These are phyloP conservation scores for Noctuana brunneofusca DNA, from an alignment of 2,888 invertebrate species.

Conservation along the genomic window DNA sequence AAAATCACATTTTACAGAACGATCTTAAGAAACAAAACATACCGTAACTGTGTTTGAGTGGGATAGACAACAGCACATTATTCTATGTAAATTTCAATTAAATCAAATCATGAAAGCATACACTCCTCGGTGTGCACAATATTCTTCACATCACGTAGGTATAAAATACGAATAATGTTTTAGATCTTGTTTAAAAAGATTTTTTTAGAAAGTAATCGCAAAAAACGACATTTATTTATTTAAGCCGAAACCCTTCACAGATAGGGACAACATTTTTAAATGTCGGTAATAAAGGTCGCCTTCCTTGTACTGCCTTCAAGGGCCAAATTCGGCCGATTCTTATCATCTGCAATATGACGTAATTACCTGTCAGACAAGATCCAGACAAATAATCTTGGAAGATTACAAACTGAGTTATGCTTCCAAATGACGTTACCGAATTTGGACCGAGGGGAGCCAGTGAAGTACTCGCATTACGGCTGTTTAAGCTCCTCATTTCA, in stretches of 20 bases:
- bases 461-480: conserved; percentile 13
- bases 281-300: not conserved
- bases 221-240: not conserved
- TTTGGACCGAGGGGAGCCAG: conserved; percentile 25
- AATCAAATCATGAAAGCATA: too few species aligned
- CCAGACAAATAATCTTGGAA: conserved; percentile 47
- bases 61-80: too few species aligned
- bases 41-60: too few species aligned
- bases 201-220: too few species aligned
- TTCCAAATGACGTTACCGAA: conserved; percentile 35
- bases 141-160: too few species aligned
- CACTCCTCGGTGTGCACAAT: too few species aligned
- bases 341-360: conserved; percentile 38
- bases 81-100: too few species aligned
- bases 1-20: too few species aligned
- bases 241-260: not conserved
- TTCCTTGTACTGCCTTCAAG: not conserved
- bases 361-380: conserved; percentile 48
- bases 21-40: too few species aligned
- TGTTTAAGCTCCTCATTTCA: conserved; percentile 24
- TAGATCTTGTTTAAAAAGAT: too few species aligned
- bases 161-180: too few species aligned
- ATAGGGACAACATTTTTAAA: not conserved
- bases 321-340: conserved; percentile 42
- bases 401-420: conserved; percentile 46